A percentile compares a stretch with the other conserved stretches of the same genome.
Evolutionary conservation across 2,888 invertebrate genomes (phyloP).

Genomic region (Bimastos eiseni): DNA sequence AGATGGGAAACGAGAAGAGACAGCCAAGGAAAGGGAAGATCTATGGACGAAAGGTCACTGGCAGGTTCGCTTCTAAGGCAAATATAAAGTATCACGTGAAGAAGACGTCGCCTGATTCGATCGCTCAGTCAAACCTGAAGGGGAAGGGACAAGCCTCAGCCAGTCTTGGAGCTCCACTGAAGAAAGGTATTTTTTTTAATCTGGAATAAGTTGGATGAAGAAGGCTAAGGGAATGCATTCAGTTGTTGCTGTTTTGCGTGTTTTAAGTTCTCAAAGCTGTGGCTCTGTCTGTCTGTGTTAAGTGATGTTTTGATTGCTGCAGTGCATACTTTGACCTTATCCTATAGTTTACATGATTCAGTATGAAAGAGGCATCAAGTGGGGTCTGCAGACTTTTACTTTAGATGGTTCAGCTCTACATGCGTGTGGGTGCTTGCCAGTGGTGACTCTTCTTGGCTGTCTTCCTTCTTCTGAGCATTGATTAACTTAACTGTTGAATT

Average conservation of each 20-base stretch:
- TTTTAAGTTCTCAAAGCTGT: background rate
- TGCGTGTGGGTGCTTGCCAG: background rate
- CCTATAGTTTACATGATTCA: background rate
- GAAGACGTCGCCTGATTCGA: background rate
- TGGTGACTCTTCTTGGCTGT: background rate
- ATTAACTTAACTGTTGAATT: no score
- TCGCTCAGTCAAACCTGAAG: background rate
- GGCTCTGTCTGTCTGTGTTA: background rate
- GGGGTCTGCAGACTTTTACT: no score
- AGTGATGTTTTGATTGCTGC: background rate
- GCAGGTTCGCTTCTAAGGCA: constrained; percentile 30
- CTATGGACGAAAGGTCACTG: constrained; percentile 30
- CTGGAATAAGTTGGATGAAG: no score
- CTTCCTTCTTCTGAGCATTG: background rate
- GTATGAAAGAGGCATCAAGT: background rate
- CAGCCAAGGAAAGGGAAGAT: constrained; percentile 34
- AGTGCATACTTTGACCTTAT: background rate
- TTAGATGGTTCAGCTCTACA: background rate
- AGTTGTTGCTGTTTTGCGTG: background rate
- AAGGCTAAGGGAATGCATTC: no score
- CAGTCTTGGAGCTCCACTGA: background rate
- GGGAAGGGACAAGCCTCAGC: no score
- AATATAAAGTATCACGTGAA: constrained; percentile 28
- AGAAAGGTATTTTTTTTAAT: background rate
- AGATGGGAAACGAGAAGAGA: constrained; percentile 27